phyloP scores from a whole-genome alignment of 92 coral and sea anemone species.

The Galaxea fascicularis region DNA sequence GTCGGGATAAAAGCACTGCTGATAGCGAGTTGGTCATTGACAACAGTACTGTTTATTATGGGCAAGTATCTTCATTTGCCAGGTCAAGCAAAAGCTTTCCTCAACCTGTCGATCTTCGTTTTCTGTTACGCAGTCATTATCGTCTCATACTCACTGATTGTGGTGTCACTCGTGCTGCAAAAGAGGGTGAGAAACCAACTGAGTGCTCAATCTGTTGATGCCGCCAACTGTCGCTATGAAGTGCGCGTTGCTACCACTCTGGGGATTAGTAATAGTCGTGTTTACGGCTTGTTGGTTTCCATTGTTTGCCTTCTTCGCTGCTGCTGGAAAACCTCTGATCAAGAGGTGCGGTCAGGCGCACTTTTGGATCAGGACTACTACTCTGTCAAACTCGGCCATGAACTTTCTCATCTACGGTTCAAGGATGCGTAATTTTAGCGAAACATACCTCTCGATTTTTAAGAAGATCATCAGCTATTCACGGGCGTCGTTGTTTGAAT shows the following conservation, averaged over 20 bases:
- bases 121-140: background rate
- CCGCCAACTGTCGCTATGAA: conserved; percentile 27
- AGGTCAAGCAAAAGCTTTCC: too few species aligned
- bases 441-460: background rate
- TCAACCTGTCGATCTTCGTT: background rate
- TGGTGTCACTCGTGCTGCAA: background rate
- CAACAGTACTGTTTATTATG: background rate
- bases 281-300: conserved; percentile 64
- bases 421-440: conserved; percentile 23
- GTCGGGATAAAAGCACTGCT: conserved; percentile 38
- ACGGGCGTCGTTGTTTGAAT: background rate
- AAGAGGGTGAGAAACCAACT: background rate
- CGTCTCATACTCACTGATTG: background rate
- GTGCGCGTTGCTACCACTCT: conserved; percentile 56
- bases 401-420: conserved; percentile 26
- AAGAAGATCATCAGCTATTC: background rate
- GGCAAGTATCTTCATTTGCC: background rate
- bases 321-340: conserved; percentile 3
- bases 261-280: conserved; percentile 41
- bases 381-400: conserved; percentile 39
- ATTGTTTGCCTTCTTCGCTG: conserved; percentile 2
- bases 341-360: background rate
- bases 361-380: conserved; percentile 23
- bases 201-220: background rate
- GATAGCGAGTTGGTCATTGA: conserved; percentile 31